Evolutionary conservation across 2,888 invertebrate genomes (phyloP), one percentile per base, ranked within the genome.

Genomic region (Aromia moschata): DNA sequence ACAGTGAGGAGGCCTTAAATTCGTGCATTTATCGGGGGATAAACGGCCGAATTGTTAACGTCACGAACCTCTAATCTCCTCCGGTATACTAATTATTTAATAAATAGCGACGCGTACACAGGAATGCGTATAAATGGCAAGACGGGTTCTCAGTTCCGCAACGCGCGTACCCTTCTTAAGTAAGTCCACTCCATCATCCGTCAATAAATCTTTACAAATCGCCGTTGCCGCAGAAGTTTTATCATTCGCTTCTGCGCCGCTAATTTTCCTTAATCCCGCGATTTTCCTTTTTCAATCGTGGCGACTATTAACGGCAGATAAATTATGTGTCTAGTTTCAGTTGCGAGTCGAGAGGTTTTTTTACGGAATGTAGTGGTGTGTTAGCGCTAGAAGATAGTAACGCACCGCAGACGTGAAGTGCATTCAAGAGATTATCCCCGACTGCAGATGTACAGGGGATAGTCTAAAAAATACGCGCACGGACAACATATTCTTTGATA

Each of bases 161-260:
- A 70, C 53, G 62, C 53, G 62, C 67, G 59, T 62, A 69, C 67
- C 64, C 69, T 63, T 70, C 67, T 67, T 69, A 59, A 66, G 67
- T 65, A 63, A 65, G 61, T 64, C 52, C 62, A 64, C 66, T 63
- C 60, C 64, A 61, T 66, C 65, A 64, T 54, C 60, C 60, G 58
- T 47, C 67, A 54, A 66, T 70, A 69, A 70, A 70, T 70, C 68
- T 68, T 66, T 61, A 64, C 64, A 68, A 69, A 69, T 69, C 59
- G 59, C 60, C 57, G 62, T 66, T 67, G 54, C 58, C 56, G 62
- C 63, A 59, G 25, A 61, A 63, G 60, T 67, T 58, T 65, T 64
- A 62, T 64, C 49, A 57, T 58, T 46, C 31, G 14, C 59, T 57
- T 37, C 36, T 56, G 30, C 31, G 36, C 41, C 54, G 56, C 54